Evolutionary conservation across 2,888 invertebrate species (phyloP).

Genomic region (Poecilus cupreus): DNA sequence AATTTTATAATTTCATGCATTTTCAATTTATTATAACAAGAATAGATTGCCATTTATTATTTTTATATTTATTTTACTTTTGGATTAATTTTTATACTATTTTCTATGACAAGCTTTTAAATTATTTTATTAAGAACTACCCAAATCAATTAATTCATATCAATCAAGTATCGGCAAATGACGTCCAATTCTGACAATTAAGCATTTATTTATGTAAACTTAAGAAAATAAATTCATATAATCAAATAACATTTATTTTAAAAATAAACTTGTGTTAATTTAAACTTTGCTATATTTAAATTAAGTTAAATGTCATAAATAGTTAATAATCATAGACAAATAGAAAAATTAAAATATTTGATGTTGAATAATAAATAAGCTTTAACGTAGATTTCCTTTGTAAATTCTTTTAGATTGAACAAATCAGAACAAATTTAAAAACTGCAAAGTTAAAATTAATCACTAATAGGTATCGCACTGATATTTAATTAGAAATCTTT

Average conservation of each 20-base stretch:
- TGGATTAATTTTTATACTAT: background rate
- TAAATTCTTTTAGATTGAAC: background rate
- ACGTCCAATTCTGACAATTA: constrained; percentile 5
- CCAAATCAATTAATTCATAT: background rate
- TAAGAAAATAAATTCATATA: constrained; percentile 4
- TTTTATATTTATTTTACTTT: background rate
- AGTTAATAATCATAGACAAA: too few relatives aligned
- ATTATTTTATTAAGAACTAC: background rate
- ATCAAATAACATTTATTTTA: background rate
- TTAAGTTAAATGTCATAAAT: background rate
- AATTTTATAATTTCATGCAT: background rate
- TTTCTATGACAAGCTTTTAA: background rate
- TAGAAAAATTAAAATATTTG: background rate
- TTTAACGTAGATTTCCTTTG: constrained; percentile 14
- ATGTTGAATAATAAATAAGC: constrained; percentile 12
- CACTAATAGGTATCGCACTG: constrained; percentile 31
- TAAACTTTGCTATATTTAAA: constrained; percentile 43
- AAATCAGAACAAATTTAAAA: background rate
- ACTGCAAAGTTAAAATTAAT: constrained; percentile 38
- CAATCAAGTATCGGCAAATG: background rate
- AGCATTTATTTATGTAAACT: constrained; percentile 3
- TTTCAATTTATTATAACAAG: background rate
- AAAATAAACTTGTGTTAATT: constrained; percentile 31
- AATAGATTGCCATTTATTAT: background rate
- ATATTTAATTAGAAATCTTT: constrained; percentile 11